phyloP scores from a whole-genome alignment of 2,797 vertebrate species.

The Alfaro cultratus region DNA sequence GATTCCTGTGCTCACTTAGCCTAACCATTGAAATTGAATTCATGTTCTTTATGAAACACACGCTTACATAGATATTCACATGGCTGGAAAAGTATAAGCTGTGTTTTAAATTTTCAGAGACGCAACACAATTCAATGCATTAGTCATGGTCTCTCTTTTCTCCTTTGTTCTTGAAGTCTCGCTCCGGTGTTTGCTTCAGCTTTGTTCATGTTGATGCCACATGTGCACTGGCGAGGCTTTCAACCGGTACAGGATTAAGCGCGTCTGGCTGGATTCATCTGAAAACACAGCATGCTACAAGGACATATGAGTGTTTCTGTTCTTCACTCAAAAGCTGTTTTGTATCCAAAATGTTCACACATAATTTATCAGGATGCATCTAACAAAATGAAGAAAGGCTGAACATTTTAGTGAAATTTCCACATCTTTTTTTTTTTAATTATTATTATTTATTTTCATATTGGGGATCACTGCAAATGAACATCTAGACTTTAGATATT shows the following conservation, averaged over 20 bases:
- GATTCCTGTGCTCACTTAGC: slow-evolving; percentile 39
- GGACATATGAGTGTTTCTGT: slow-evolving; percentile 31
- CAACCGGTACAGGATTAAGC: slow-evolving; percentile 74
- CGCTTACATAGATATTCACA: slow-evolving; percentile 13
- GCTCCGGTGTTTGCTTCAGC: slow-evolving; percentile 52
- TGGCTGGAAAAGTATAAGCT: slow-evolving; percentile 45
- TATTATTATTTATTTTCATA: background rate
- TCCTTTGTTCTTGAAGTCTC: slow-evolving; percentile 57
- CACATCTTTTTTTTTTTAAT: background rate
- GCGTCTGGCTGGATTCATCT: slow-evolving; percentile 68
- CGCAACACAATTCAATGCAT: slow-evolving; percentile 41
- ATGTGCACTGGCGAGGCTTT: slow-evolving; percentile 72
- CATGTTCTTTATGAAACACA: slow-evolving; percentile 30
- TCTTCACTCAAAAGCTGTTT: slow-evolving; percentile 15
- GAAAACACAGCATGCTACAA: slow-evolving; percentile 39
- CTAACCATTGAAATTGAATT: slow-evolving; percentile 48
- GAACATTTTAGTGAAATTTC: background rate
- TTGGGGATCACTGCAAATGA: background rate
- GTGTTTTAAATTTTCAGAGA: slow-evolving; percentile 23
- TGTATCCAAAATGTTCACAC: slow-evolving; percentile 19
- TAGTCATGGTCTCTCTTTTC: slow-evolving; percentile 40
- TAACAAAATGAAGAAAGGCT: slow-evolving; percentile 1
- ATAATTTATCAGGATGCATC: background rate
- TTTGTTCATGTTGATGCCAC: slow-evolving; percentile 78
- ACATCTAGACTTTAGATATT: background rate